Percentiles rank a stretch among this genome's conserved stretches.
Evolutionary conservation across 2,113 vertebrate species (phyloP).

Genomic region (Macquaria ambigua): DNA sequence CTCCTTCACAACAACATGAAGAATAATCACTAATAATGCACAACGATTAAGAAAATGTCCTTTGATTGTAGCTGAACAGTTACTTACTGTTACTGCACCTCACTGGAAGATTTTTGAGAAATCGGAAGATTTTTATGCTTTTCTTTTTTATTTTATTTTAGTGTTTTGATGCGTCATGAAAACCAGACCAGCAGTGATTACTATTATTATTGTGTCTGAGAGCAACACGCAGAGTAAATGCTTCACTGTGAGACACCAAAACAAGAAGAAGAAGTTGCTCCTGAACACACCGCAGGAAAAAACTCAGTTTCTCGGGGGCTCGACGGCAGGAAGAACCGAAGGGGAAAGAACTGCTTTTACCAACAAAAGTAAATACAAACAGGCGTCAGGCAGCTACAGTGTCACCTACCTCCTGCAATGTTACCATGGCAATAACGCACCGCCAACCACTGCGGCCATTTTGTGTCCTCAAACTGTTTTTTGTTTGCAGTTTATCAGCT

Average conservation of each 20-base stretch:
- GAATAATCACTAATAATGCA: neutral
- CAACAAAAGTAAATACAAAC: neutral
- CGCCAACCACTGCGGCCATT: constrained; percentile 42
- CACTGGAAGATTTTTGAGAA: neutral
- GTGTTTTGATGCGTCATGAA: neutral
- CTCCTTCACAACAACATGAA: too few species aligned
- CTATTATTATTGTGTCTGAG: neutral
- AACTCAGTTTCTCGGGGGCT: too few species aligned
- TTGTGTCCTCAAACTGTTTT: constrained; percentile 34
- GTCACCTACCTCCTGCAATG: constrained; percentile 6
- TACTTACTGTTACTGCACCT: neutral
- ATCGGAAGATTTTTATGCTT: neutral
- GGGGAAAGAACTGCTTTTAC: neutral
- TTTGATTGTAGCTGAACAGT: neutral
- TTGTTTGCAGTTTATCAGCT: neutral
- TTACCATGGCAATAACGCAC: neutral
- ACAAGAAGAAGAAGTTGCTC: neutral
- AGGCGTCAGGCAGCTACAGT: neutral
- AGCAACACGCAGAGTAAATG: neutral
- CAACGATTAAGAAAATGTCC: neutral
- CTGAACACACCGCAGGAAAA: neutral
- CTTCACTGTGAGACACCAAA: neutral
- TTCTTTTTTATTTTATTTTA: neutral
- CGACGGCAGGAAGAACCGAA: neutral
- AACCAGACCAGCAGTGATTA: neutral